These are phyloP conservation scores for Rhea americana DNA, from an alignment of 2,113 vertebrate species.

Conservation along the genomic window DNA sequence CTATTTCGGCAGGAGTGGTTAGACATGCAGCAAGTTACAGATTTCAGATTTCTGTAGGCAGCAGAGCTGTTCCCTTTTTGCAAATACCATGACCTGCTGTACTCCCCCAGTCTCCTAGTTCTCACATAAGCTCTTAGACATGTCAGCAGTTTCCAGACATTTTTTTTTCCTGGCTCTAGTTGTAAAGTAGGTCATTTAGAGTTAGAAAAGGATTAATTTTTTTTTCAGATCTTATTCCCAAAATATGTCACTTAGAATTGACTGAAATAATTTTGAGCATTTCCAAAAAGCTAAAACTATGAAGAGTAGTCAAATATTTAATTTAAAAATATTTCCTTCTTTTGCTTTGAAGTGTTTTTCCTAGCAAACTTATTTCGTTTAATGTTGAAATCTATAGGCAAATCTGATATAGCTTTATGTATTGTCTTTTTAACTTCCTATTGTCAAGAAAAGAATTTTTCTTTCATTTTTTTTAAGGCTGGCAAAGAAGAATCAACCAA, in stretches of 20 bases:
- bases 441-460: not conserved
- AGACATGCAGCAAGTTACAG: not conserved
- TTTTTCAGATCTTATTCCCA: slow-evolving; percentile 40
- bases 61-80: not conserved
- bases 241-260: not conserved
- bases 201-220: not conserved
- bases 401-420: not conserved
- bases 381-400: not conserved
- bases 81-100: not conserved
- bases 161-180: not conserved
- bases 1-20: not conserved
- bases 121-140: not conserved
- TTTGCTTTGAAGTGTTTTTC: not conserved
- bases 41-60: not conserved
- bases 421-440: not conserved
- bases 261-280: not conserved
- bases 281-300: slow-evolving; percentile 12
- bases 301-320: not conserved
- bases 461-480: not conserved
- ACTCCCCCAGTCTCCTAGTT: not conserved
- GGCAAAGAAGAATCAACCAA: not conserved
- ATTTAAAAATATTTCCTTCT: not conserved
- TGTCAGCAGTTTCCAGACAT: not conserved
- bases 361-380: not conserved
- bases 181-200: slow-evolving; percentile 10